Conservation (phyloP, 2,888 invertebrate genomes). For the Agrotis puta region DNA sequence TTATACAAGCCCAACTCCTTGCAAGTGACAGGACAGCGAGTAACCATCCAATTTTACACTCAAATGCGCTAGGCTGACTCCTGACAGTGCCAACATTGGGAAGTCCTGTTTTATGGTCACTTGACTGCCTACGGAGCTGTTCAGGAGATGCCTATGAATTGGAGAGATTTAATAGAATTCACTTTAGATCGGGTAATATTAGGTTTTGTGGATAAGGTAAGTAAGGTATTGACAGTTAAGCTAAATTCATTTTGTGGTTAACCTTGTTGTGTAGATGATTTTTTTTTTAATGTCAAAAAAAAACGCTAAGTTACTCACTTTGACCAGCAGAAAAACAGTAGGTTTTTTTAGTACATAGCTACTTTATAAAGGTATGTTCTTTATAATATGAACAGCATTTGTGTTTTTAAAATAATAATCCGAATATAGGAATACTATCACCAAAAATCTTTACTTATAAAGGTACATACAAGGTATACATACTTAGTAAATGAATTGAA, state of each 20-base stretch:
- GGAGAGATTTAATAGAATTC: neutral
- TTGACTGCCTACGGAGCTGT: conserved; percentile 5
- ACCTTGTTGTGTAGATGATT: too few relatives aligned
- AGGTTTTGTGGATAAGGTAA: neutral
- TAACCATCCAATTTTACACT: conserved; percentile 40
- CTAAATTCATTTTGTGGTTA: neutral
- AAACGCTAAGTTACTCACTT: too few relatives aligned
- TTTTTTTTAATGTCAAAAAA: too few relatives aligned
- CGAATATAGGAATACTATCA: too few relatives aligned
- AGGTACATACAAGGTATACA: too few relatives aligned
- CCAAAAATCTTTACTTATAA: too few relatives aligned
- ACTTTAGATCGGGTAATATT: neutral
- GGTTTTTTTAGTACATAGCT: too few relatives aligned
- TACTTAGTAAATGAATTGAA: neutral
- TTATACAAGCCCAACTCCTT: conserved; percentile 21
- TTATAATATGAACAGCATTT: too few relatives aligned
- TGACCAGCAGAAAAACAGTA: too few relatives aligned
- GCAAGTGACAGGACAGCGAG: conserved; percentile 38
- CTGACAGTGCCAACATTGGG: conserved; percentile 5
- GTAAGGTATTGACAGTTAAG: neutral
- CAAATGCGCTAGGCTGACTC: conserved; percentile 34
- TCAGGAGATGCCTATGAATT: neutral
- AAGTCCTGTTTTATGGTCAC: conserved; percentile 8
- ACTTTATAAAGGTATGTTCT: too few relatives aligned
- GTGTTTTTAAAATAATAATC: neutral